These are phyloP conservation scores for Silurus meridionalis DNA, from an alignment of 2,113 vertebrate genomes.

Conservation along the genomic window DNA sequence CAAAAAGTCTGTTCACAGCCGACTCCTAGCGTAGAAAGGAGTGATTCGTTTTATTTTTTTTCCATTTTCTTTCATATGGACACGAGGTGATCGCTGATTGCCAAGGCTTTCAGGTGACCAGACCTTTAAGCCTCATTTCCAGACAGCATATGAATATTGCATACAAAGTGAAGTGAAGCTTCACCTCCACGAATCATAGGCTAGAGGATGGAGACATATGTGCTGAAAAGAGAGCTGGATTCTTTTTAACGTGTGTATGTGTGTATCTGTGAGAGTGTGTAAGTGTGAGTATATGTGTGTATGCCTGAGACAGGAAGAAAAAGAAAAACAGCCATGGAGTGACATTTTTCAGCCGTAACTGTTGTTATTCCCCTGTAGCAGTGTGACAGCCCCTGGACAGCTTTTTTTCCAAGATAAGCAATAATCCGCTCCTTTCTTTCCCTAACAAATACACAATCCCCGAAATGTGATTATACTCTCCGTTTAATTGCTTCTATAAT, in stretches of 20 bases:
- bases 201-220: constrained; percentile 65
- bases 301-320: constrained; percentile 44
- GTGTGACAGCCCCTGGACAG: constrained; percentile 33
- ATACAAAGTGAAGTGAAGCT: constrained; percentile 90
- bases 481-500: constrained; percentile 53
- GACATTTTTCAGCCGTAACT: constrained; percentile 43
- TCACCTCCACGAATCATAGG: constrained; percentile 69
- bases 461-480: constrained; percentile 39
- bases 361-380: constrained; percentile 39
- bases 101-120: constrained; percentile 90
- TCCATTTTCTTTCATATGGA: constrained; percentile 85
- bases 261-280: constrained; percentile 33
- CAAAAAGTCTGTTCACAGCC: constrained; percentile 92
- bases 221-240: constrained; percentile 2
- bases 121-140: constrained; percentile 83
- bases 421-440: constrained; percentile 36
- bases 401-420: constrained; percentile 19
- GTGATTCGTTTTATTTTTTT: constrained; percentile 74
- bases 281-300: neutral
- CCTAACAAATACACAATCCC: constrained; percentile 33
- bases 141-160: constrained; percentile 94
- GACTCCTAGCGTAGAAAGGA: constrained; percentile 93
- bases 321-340: constrained; percentile 33
- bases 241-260: constrained; percentile 19
- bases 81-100: constrained; percentile 87